Base-by-base conservation (phyloP, 2,888 invertebrate species). In the Drosophila kanekoi region DNA sequence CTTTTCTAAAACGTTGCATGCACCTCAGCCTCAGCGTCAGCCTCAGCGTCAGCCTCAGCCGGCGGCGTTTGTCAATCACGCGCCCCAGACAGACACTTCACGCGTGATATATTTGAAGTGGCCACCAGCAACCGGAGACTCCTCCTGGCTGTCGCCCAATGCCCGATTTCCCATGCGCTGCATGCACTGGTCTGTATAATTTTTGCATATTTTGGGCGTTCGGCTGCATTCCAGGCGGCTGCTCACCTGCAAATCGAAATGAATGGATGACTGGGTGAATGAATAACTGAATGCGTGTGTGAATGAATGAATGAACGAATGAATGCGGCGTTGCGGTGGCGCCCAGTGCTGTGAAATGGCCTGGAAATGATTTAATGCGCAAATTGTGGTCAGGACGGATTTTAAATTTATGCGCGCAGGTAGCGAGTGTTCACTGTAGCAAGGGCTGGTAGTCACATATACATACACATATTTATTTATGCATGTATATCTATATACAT, bases 341-440 rank as follows among this genome's bases (percentile, higher is more conserved):
- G 85, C 66, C 63, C 67, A 78, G 71, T 77, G 81, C 83, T 79
- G 86, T 81, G 82, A 78, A 86, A 86, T 86, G 86, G 86, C 75
- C 85, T 88, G 86, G 87, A 87, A 87, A 87, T 87, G 88, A 87
- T 87, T 87, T 84, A 87, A 87, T 73, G 88, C 88, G 77, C 84
- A 86, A 87, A 80, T 71, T 88, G 87, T 82, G 86, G 88, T 80
- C 75, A 79, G 69, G 75, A 75, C 77, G 79, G 74, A 82, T 88
- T 86, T 79, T 45, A 82, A 85, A 85, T 87, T 85, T 85, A 85
- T 87, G 77, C 64, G 61, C 69, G 47, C 82, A 82, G 82, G 84
- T 86, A 44, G 20, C 54, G 44, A 44, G 44, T 54, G 35, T 4
- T 14, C 8, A 52, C 20, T 23, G 35, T 44, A 35, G 41, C 11